Base-by-base conservation (phyloP, 2,113 vertebrate species). In the Phycodurus eques region DNA sequence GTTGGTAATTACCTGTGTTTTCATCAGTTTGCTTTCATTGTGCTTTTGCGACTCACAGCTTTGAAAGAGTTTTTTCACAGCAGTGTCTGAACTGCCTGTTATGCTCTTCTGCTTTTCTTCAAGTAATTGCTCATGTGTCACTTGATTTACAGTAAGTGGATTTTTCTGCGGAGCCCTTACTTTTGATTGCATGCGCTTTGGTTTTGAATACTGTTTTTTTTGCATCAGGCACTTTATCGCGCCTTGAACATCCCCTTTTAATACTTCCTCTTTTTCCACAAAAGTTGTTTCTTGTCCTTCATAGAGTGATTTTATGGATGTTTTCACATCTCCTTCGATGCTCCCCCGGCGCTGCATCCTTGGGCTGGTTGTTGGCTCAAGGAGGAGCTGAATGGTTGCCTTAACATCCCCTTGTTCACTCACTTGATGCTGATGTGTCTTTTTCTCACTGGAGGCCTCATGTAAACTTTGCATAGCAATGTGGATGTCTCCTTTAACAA, bases 161-260 rank as follows among this genome's bases (percentile, higher is more conserved):
- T 89, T 87, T 82, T 88, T 91, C 73, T 87, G 80, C 3, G 90
- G 74, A 42, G 35, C 89, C 79, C 91, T 94, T 51, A 82, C 83
- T 79, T 90, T 94, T 89, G 85, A 78, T 73, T 93, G 83, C 43
- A 74, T 83, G n/a, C 88, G 87, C 66, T 90, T 93, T 2, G 83
- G 61, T 71, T 79, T 88, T 27, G 91, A 92, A 74, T 94, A 89
- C 68, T 94, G 93, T 63, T 94, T 93, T 61, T 77, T 92, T 80
- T 92, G 89, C 90, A 93, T 83, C 7, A 93, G 81, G 56, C 90
- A 91, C 79, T 94, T 93, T 86, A 93, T 91, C 0, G 91, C 80
- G 7, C 92, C 92, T 79, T 92, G 93, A 63, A 92, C 90, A 11
- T 91, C 93, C 61, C 92, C 92, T 74, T 83, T 92, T 13, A 92